Percentiles rank a stretch among this genome's conserved stretches.
Evolutionary conservation across 2,888 invertebrate species (phyloP).

Genomic region (Leucophenga montana): DNA sequence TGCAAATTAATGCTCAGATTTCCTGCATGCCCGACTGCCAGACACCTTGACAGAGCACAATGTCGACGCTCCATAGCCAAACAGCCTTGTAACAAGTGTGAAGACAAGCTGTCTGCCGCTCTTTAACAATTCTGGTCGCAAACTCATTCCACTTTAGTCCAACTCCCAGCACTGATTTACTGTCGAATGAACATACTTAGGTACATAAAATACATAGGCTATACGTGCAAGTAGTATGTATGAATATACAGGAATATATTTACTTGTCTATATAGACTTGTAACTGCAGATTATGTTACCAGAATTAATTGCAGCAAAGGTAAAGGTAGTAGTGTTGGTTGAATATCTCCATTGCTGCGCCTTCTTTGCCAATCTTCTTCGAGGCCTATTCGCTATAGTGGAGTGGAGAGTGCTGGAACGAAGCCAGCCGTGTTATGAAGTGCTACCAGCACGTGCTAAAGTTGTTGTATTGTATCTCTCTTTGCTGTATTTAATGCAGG

Average conservation of each 20-base stretch:
- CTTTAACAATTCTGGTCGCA: not conserved
- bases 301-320: slow-evolving; percentile 66
- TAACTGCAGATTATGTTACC: slow-evolving; percentile 68
- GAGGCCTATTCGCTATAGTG: no score
- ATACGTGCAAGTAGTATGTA: no score
- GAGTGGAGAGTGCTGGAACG: not conserved
- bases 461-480: slow-evolving; percentile 37
- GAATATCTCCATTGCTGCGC: not conserved
- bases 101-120: slow-evolving; percentile 15
- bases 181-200: slow-evolving; percentile 41
- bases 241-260: no score
- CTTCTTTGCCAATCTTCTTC: no score
- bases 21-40: not conserved
- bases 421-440: slow-evolving; percentile 5
- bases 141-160: not conserved
- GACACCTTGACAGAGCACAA: slow-evolving; percentile 16
- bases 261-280: slow-evolving; percentile 54
- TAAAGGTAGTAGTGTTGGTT: slow-evolving; percentile 52
- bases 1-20: slow-evolving; percentile 5
- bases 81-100: slow-evolving; percentile 21
- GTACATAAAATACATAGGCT: no score
- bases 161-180: slow-evolving; percentile 55
- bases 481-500: slow-evolving; percentile 4
- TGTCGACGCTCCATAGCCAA: not conserved
- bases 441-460: slow-evolving; percentile 61